A percentile compares a stretch with the other conserved stretches of the same genome.
Conservation (phyloP, 2,113 vertebrate genomes). For the Pimephales promelas region DNA sequence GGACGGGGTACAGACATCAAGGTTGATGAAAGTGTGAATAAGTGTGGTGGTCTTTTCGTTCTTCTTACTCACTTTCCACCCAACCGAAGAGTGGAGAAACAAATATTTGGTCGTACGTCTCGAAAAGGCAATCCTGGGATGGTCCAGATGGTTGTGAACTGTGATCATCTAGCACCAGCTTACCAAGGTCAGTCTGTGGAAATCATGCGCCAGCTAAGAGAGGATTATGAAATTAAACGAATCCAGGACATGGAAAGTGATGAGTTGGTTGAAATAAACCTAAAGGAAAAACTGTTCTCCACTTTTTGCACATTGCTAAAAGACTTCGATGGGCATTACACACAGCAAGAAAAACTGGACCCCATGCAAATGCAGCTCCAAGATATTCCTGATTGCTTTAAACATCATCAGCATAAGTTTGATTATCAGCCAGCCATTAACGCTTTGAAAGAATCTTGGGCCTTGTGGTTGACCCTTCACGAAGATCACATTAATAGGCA, state of each 20-base stretch:
- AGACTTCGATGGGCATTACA: neutral
- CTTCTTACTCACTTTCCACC: conserved; percentile 52
- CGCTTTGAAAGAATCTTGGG: conserved; percentile 50
- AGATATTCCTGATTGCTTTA: neutral
- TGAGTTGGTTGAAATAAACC: conserved; percentile 36
- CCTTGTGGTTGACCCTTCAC: conserved; percentile 51
- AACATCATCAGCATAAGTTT: neutral
- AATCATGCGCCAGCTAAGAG: conserved; percentile 49
- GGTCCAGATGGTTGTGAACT: conserved; percentile 51
- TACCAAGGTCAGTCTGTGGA: conserved; percentile 50
- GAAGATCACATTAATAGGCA: conserved; percentile 51
- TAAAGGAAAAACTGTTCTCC: neutral
- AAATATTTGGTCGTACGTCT: conserved; percentile 52
- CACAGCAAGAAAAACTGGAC: neutral
- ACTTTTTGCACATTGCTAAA: neutral
- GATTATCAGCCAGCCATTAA: neutral
- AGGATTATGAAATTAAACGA: conserved; percentile 36
- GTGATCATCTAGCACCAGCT: conserved; percentile 31
- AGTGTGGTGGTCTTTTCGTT: conserved; percentile 51
- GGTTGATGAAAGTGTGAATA: conserved; percentile 45
- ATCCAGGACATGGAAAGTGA: conserved; percentile 44
- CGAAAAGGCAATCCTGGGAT: conserved; percentile 57
- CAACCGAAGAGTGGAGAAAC: conserved; percentile 53
- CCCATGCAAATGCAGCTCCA: neutral
- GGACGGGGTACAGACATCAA: conserved; percentile 55